Base-by-base conservation (phyloP, 2,797 vertebrate genomes). In the Siniperca undulata region DNA sequence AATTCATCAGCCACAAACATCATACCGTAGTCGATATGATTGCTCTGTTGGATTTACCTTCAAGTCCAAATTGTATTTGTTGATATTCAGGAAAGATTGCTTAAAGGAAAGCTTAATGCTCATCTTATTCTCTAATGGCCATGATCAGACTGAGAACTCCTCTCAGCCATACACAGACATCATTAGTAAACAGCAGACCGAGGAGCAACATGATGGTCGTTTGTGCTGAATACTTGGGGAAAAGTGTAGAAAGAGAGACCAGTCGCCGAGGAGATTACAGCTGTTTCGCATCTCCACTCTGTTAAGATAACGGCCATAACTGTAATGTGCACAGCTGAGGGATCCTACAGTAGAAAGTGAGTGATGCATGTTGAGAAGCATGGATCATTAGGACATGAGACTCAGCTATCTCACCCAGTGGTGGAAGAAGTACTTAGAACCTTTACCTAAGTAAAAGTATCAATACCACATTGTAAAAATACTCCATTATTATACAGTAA, bases 121-220 rank as follows among this genome's bases (percentile, higher is more conserved):
- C 66, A 70, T 75, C 69, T 77, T 88, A 74, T 86, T 87, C 85
- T 89, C 78, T 80, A 53, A 83, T 76, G 76, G 69, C 67, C 58
- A 34, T 1, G 34, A 75, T 87, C 65, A 81, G 82, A 87, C 50
- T 38, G 76, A 81, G 77, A 77, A 76, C 80, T 89, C 65, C 62
- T 83, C 71, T 82, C 82, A 79, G 69, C 72, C 46, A 5, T 62
- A 77, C 70, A 65, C 34, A 73, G 56, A 58, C 73, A 77, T 88
- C 69, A 86, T 81, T 86, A 77, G 77, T 73, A 82, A 87, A 87
- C 77, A 83, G 66, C 76, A 60, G 80, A 74, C 69, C 1, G 11
- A 80, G 59, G 42, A 86, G 73, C 60, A 81, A 70, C 61, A 36
- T 56, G 78, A 78, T 70, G 60, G 74, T 60, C 13, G 38, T 86